Evolutionary conservation across 2,797 vertebrate species (phyloP).

Genomic region (Pangasius krempfi): DNA sequence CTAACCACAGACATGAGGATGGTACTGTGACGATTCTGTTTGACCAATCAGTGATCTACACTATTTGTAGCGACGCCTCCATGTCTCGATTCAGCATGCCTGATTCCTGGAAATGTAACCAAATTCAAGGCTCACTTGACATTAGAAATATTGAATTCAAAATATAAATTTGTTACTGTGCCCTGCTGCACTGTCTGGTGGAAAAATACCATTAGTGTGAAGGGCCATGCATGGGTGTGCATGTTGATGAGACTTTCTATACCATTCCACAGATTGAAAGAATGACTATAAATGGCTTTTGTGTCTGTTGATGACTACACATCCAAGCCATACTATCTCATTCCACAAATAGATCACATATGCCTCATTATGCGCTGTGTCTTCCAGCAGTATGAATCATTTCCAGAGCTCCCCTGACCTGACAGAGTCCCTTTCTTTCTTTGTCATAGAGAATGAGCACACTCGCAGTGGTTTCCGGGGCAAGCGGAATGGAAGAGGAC

Average conservation of each 20-base stretch:
- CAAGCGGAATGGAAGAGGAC: slow-evolving; percentile 25
- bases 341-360: slow-evolving; percentile 15
- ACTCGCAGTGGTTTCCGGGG: slow-evolving; percentile 32
- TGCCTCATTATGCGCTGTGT: slow-evolving; percentile 36
- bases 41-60: neutral
- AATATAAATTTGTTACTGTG: neutral
- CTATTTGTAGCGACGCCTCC: neutral
- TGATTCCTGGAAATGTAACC: neutral
- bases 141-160: neutral
- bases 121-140: neutral
- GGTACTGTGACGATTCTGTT: neutral
- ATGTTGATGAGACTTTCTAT: slow-evolving; percentile 12
- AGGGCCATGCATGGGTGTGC: neutral
- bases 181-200: neutral
- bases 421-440: slow-evolving; percentile 53
- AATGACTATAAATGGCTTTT: neutral
- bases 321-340: slow-evolving; percentile 1
- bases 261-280: neutral
- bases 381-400: slow-evolving; percentile 44
- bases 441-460: slow-evolving; percentile 42
- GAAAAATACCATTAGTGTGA: neutral
- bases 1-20: neutral
- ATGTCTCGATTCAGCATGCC: neutral
- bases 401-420: slow-evolving; percentile 58
- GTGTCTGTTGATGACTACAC: slow-evolving; percentile 18